Evolutionary conservation across 2,888 invertebrate genomes (phyloP), one percentile per base, ranked within the genome.

Genomic region (Hecatera dysodea): DNA sequence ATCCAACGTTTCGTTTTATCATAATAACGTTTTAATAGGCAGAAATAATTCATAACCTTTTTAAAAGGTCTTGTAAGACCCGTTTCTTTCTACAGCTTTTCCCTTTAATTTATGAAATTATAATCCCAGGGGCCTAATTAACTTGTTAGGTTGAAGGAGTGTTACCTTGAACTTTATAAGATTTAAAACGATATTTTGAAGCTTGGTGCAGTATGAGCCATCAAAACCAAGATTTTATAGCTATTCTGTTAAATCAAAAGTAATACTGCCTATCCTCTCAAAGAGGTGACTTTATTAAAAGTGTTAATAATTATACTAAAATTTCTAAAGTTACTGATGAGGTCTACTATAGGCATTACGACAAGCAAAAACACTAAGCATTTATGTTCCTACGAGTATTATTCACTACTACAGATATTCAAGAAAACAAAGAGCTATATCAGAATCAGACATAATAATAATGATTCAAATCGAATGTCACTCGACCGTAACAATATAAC

Each of bases 101-200:
- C 60, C 55, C 39, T 5, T 22, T 22, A 66, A 29, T 76, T 63
- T 55, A 60, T 55, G 0, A 80, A 64, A 77, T 67, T 52, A 24
- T 19, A 15, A 44, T 39, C 15, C 39, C 12, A 22, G 11, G 33
- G 53, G 44, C 39, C 1, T 55, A 56, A 77, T 64, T 64, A 60
- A 46, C 39, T 74, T 52, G 27, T 55, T 15, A 52, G 46, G 29
- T 9, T 27, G 22, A 46, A 42, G 39, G 44, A 59, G n/a, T 27
- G 7, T 78, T 7, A 12, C 56, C 19, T 33, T 56, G 24, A 66
- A 53, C 48, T 73, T 76, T 22, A 3, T 24, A 22, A 48, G 19
- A 56, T 42, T 60, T 63, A 0, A 56, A 48, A 42, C 22, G 0
- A 29, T 48, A 4, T 27, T 44, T 44, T 50, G 4, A 24, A 9